These are phyloP conservation scores for Lemur catta DNA, from an alignment of 2,797 vertebrate species.

Conservation along the genomic window DNA sequence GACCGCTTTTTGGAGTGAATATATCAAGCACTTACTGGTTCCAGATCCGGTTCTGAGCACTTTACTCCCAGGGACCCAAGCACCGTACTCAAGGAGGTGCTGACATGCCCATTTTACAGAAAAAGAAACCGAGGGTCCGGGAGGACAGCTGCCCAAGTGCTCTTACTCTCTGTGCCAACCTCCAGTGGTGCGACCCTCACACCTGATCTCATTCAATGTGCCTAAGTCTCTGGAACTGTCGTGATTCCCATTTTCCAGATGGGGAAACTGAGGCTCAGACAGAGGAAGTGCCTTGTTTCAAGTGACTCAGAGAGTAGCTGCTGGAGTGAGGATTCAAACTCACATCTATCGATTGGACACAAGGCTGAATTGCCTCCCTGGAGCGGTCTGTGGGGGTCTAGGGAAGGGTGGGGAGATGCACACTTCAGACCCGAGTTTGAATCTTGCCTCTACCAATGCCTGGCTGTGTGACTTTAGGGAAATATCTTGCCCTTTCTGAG, in stretches of 20 bases:
- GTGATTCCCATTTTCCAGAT: not conserved
- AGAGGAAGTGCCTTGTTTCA: not conserved
- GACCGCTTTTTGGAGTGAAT: not conserved
- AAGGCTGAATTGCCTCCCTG: not conserved
- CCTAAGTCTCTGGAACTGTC: not conserved
- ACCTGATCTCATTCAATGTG: not conserved
- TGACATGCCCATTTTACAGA: not conserved
- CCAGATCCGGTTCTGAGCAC: not conserved
- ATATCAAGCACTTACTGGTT: not conserved
- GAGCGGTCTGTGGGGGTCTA: not conserved
- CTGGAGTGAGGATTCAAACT: not conserved
- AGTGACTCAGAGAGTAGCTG: not conserved
- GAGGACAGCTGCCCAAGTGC: not conserved
- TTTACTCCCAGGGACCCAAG: not conserved
- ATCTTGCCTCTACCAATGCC: not conserved
- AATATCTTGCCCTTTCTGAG: slow-evolving; percentile 6
- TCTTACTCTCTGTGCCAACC: not conserved
- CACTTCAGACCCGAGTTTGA: not conserved
- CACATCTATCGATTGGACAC: not conserved
- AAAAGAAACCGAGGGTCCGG: not conserved
- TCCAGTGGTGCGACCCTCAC: not conserved
- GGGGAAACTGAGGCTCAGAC: not conserved
- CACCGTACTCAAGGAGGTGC: not conserved
- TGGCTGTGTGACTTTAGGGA: not conserved
- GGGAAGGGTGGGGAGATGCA: not conserved